phyloP scores from a whole-genome alignment of 2,113 vertebrate genomes.

The Ceyx cyanopectus region DNA sequence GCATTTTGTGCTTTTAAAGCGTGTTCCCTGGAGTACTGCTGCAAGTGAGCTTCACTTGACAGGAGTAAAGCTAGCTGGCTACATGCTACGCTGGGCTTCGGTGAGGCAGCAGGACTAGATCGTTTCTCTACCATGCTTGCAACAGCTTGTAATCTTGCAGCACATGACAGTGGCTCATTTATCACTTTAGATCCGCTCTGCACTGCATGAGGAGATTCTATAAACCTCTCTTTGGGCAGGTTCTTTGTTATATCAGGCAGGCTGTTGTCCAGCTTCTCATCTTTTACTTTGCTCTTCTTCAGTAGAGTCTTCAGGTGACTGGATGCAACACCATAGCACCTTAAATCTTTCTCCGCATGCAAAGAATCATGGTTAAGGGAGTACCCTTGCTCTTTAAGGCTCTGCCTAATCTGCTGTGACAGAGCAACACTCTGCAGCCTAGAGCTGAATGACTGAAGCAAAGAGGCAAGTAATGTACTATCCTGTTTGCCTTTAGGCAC shows the following conservation, averaged over 20 bases:
- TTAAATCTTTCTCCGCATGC: constrained; percentile 87
- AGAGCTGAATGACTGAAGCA: constrained; percentile 98
- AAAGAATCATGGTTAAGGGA: constrained; percentile 79
- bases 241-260: constrained; percentile 85
- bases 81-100: constrained; percentile 95
- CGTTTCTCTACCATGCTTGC: constrained; percentile 95
- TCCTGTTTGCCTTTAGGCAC: constrained; percentile 91
- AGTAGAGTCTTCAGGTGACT: constrained; percentile 93
- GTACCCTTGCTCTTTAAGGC: constrained; percentile 84
- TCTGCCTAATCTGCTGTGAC: constrained; percentile 90
- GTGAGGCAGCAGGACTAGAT: constrained; percentile 91
- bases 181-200: constrained; percentile 81
- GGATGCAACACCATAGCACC: constrained; percentile 90
- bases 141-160: constrained; percentile 92
- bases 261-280: constrained; percentile 80
- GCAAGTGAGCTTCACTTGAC: constrained; percentile 97
- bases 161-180: constrained; percentile 88
- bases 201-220: constrained; percentile 84
- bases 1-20: constrained; percentile 94
- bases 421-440: constrained; percentile 94
- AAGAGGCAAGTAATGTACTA: constrained; percentile 95
- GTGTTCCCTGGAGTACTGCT: constrained; percentile 97
- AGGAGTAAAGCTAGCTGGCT: constrained; percentile 95
- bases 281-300: constrained; percentile 92
- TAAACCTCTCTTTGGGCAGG: constrained; percentile 82